Conservation (phyloP, 2,797 vertebrate genomes). For the Salmo trutta region DNA sequence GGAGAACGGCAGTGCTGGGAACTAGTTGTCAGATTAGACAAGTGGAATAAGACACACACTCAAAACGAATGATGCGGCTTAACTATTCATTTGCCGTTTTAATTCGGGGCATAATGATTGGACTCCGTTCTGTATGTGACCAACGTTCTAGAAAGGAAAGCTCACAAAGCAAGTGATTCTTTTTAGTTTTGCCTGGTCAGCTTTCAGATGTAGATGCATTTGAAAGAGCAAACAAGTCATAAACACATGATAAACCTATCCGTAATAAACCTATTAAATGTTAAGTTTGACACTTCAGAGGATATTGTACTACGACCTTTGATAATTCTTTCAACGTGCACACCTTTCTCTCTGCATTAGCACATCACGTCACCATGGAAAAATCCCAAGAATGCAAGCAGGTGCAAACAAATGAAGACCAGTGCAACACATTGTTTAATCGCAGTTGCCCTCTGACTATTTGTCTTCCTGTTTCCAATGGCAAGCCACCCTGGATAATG, state of each 20-base stretch:
- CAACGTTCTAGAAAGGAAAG: neutral
- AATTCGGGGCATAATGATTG: slow-evolving; percentile 40
- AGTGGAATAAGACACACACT: slow-evolving; percentile 46
- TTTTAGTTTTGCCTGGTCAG: neutral
- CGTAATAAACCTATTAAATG: neutral
- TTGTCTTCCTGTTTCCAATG: neutral
- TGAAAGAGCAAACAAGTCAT: too few species aligned
- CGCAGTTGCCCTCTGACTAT: neutral
- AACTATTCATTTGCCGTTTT: slow-evolving; percentile 58
- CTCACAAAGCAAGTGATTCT: neutral
- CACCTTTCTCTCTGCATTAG: neutral
- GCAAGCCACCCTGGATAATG: slow-evolving; percentile 1
- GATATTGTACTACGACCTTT: neutral
- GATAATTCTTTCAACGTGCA: too few species aligned
- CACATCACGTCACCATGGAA: slow-evolving; percentile 19
- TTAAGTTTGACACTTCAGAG: neutral
- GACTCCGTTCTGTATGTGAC: slow-evolving; percentile 25
- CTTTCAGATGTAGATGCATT: neutral
- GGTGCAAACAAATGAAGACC: slow-evolving; percentile 30
- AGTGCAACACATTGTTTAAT: slow-evolving; percentile 22
- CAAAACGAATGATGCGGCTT: slow-evolving; percentile 50
- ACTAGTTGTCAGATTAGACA: slow-evolving; percentile 41
- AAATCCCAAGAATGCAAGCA: slow-evolving; percentile 10
- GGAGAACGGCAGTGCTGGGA: slow-evolving; percentile 38
- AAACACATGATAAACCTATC: neutral